These are phyloP conservation scores for Agraylea sexmaculata DNA, from an alignment of 1,140 invertebrate genomes.

Conservation along the genomic window DNA sequence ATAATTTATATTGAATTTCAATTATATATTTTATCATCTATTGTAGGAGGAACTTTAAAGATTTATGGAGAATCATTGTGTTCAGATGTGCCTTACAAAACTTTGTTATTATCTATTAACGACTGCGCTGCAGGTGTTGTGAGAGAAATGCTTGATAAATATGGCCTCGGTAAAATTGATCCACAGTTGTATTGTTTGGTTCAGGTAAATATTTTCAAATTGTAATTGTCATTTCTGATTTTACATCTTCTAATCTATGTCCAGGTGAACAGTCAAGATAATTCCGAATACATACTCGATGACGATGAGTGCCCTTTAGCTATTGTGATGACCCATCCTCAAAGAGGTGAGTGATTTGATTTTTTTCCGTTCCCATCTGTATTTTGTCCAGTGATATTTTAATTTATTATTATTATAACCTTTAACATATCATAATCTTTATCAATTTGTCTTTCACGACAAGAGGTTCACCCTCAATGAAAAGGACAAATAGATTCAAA, in stretches of 20 bases:
- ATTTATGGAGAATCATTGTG: conserved; percentile 96
- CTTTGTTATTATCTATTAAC: conserved; percentile 82
- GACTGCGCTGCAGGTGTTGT: conserved; percentile 88
- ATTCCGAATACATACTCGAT: conserved; percentile 83
- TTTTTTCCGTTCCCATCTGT: not conserved
- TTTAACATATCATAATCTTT: not conserved
- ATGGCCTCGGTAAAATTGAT: conserved; percentile 82
- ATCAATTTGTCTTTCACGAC: not conserved
- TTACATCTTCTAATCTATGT: conserved; percentile 14
- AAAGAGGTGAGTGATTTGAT: conserved; percentile 56
- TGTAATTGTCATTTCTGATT: conserved; percentile 4
- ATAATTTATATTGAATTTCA: not conserved
- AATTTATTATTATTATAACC: not conserved
- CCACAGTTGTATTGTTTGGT: conserved; percentile 87
- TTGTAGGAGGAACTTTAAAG: conserved; percentile 84
- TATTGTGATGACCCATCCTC: conserved; percentile 83
- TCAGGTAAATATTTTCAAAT: conserved; percentile 51
- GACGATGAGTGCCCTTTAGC: conserved; percentile 95
- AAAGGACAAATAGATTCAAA: not conserved
- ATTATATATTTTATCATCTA: conserved; percentile 6
- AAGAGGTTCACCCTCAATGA: not conserved
- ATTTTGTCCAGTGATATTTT: not conserved
- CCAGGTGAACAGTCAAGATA: conserved; percentile 58
- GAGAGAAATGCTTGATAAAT: conserved; percentile 94
- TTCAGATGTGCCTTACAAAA: conserved; percentile 97